Base-by-base conservation (phyloP, 2,888 invertebrate genomes). In the Cepaea hortensis region DNA sequence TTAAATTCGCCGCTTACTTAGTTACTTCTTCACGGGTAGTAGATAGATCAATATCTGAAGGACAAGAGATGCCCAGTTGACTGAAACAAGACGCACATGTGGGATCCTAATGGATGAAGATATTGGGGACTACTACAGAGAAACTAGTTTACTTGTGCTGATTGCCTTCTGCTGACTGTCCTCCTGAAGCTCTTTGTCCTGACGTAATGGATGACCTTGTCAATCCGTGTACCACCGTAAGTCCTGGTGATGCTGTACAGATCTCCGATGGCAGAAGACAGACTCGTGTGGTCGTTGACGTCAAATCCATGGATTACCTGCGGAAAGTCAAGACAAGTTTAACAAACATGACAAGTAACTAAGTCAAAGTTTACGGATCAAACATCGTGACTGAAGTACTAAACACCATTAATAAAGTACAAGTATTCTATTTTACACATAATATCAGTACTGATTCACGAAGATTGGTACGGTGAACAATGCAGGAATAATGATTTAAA, bases 161-260 rank as follows among this genome's bases (percentile, higher is more conserved):
- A 90, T 3, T 88, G 85, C 13, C 84, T 87, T 7, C 93, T 88
- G 18, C 89, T 90, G 15, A 90, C 84, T 6, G 89, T 90, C 23
- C 92, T 81, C 46, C 91, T 87, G 85, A 92, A 93, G 81, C 91
- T 90, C 81, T 91, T 91, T 18, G 91, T 91, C 11, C 91, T 81
- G 48, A 93, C 90, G 80, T 91, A 90, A 61, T 87, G 84, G 15
- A 90, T 79, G 50, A 92, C 91, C 20, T 90, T 87, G 73, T 91
- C 90, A 3, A 91, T 86, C 13, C 90, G 83, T 48, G 89, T 90
- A 20, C 87, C 87, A 3, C 92, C 92, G 20, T 90, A 90, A 1
- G 90, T 90, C 85, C 90, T 89, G 76, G 90, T 87, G 20, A 91
- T 89, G 20, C 87, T 89, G 70, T 89, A 85, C 76, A 93, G 86